Evolutionary conservation across 2,113 vertebrate genomes (phyloP).

Genomic region (Phyllopteryx taeniolatus): DNA sequence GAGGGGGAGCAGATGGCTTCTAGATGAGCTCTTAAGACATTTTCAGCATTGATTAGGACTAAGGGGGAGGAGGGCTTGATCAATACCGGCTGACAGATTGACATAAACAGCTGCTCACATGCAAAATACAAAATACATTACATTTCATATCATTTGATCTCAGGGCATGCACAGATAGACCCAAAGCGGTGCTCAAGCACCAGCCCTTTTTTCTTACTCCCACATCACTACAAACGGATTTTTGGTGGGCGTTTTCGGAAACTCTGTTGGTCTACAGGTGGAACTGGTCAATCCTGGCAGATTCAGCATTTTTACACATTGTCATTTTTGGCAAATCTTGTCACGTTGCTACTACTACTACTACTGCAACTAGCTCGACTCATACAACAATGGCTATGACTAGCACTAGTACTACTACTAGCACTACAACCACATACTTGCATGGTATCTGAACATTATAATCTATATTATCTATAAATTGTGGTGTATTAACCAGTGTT

Average conservation of each 20-base stretch:
- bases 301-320: too few relatives aligned
- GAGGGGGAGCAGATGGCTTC: slow-evolving; percentile 3
- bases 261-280: too few relatives aligned
- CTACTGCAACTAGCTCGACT: not conserved
- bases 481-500: not conserved
- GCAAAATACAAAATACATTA: not conserved
- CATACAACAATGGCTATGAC: not conserved
- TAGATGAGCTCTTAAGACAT: slow-evolving; percentile 2
- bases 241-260: too few relatives aligned
- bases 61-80: not conserved
- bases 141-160: too few relatives aligned
- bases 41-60: slow-evolving; percentile 6
- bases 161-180: too few relatives aligned
- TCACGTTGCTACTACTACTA: too few relatives aligned
- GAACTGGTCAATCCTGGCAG: too few relatives aligned
- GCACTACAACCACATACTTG: not conserved
- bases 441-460: not conserved
- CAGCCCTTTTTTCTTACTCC: too few relatives aligned
- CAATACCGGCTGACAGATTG: slow-evolving; percentile 3
- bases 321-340: too few relatives aligned
- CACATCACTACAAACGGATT: too few relatives aligned
- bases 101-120: not conserved
- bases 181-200: too few relatives aligned
- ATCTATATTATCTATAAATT: too few relatives aligned
- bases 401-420: not conserved